phyloP scores from a whole-genome alignment of 2,113 vertebrate species.

The Oceanites oceanicus region DNA sequence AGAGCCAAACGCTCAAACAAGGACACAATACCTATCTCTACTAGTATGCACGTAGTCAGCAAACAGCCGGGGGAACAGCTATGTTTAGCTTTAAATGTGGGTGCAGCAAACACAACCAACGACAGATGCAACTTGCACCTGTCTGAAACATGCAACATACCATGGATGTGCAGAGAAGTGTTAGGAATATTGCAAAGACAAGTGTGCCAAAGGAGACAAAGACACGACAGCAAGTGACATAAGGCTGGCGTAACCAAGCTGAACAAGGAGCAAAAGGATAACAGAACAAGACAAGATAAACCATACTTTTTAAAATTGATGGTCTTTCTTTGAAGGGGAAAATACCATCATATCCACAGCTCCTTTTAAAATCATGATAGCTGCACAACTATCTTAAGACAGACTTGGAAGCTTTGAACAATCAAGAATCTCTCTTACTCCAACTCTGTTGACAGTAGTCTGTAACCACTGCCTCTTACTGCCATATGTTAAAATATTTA shows the following conservation, averaged over 20 bases:
- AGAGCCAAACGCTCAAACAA: background rate
- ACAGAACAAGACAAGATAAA: background rate
- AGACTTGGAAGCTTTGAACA: background rate
- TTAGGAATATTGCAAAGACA: background rate
- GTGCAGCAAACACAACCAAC: background rate
- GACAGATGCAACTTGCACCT: constrained; percentile 44
- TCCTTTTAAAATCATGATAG: background rate
- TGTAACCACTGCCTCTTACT: background rate
- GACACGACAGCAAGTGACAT: background rate
- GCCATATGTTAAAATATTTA: background rate
- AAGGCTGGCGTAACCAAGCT: background rate
- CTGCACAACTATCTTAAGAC: background rate
- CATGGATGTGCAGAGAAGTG: background rate
- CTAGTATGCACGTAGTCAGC: background rate
- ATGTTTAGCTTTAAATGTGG: constrained; percentile 47
- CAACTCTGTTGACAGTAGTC: background rate
- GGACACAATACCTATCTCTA: background rate
- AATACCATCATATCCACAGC: background rate
- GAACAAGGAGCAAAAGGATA: background rate
- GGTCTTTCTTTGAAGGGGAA: background rate
- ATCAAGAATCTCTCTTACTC: background rate
- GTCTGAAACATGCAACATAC: background rate
- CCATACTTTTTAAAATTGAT: background rate
- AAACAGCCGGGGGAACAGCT: constrained; percentile 5
- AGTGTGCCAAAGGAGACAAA: background rate